Percentiles rank a stretch among this genome's conserved stretches.
phyloP scores from a whole-genome alignment of 92 coral and sea anemone genomes.

The Siderastrea radians region DNA sequence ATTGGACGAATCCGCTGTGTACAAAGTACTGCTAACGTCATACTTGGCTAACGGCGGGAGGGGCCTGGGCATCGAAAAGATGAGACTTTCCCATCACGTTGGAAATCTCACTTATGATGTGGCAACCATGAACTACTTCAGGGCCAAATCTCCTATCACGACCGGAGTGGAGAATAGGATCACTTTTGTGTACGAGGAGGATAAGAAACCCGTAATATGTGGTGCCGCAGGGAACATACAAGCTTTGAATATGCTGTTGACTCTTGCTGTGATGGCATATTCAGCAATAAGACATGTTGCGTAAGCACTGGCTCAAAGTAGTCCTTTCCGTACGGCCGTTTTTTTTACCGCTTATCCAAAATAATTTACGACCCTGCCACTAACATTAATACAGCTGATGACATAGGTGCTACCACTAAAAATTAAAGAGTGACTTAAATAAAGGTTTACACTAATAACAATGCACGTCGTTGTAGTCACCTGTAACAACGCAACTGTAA shows the following conservation, averaged over 20 bases:
- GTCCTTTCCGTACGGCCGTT: too few relatives aligned
- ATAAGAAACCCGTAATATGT: not conserved
- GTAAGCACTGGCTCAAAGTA: not conserved
- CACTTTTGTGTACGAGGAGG: slow-evolving; percentile 31
- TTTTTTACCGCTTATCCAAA: too few relatives aligned
- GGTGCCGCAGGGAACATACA: not conserved
- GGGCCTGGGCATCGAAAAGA: slow-evolving; percentile 65
- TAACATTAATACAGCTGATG: too few relatives aligned
- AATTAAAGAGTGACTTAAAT: too few relatives aligned
- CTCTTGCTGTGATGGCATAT: not conserved
- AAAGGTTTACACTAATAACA: too few relatives aligned
- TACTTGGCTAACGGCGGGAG: slow-evolving; percentile 77
- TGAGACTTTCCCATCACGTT: slow-evolving; percentile 63
- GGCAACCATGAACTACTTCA: slow-evolving; percentile 56
- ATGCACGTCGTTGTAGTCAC: too few relatives aligned
- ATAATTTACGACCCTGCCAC: too few relatives aligned
- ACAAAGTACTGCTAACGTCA: slow-evolving; percentile 83
- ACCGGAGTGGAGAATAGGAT: slow-evolving; percentile 73
- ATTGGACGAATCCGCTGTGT: slow-evolving; percentile 55
- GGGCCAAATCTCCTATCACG: slow-evolving; percentile 67
- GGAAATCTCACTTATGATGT: slow-evolving; percentile 56
- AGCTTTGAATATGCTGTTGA: not conserved
- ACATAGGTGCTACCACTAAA: too few relatives aligned
- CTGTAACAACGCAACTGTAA: too few relatives aligned
- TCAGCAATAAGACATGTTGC: not conserved